Conservation (phyloP, 1,140 invertebrate species). For the Drosophila equinoxialis region DNA sequence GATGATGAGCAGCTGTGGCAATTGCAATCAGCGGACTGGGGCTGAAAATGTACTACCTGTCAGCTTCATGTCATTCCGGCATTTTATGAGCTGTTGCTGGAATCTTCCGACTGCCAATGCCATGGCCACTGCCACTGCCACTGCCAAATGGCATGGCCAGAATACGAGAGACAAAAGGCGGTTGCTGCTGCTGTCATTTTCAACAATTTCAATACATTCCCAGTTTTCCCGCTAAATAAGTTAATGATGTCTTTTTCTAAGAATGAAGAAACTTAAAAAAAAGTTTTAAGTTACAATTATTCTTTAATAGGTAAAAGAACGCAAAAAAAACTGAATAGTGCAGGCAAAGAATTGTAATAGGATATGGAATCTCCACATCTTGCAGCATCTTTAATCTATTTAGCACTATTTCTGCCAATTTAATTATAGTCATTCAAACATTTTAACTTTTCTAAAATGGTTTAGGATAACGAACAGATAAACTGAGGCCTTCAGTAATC, state of each 20-base stretch:
- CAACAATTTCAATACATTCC: background rate
- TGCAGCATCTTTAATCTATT: too few species aligned
- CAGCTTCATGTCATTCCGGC: conserved; percentile 74
- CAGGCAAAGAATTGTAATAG: too few species aligned
- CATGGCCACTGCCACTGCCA: conserved; percentile 31
- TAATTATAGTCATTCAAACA: too few species aligned
- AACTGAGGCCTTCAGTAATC: too few species aligned
- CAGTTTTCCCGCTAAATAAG: background rate
- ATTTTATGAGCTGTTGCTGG: conserved; percentile 73
- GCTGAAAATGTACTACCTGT: conserved; percentile 74
- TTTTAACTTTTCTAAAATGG: too few species aligned
- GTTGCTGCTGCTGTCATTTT: conserved; percentile 15
- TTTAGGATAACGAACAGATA: too few species aligned
- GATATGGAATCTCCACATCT: too few species aligned
- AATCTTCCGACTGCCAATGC: conserved; percentile 14
- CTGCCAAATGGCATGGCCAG: conserved; percentile 37
- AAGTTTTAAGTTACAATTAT: too few species aligned
- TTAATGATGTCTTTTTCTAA: background rate
- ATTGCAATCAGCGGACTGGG: conserved; percentile 61
- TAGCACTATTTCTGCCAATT: too few species aligned
- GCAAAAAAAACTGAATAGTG: too few species aligned
- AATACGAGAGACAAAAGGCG: conserved; percentile 13
- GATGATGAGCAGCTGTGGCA: conserved; percentile 64
- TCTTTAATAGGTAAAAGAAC: too few species aligned
- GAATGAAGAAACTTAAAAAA: too few species aligned